Evolutionary conservation across 2,888 invertebrate species (phyloP), one percentile per base, ranked within the genome.

Genomic region (Drosophila mimica): DNA sequence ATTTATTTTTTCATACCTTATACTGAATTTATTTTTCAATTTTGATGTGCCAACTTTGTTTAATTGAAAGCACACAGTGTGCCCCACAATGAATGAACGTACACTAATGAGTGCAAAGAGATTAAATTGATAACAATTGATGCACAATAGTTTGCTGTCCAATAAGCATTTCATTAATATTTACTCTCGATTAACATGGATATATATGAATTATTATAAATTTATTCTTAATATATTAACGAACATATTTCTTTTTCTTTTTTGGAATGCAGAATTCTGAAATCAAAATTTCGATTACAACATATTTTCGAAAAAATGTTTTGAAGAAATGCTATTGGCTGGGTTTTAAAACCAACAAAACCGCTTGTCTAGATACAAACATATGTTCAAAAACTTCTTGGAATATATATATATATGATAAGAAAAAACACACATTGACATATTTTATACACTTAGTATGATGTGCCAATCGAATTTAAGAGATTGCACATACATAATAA

Each of bases 401-500:
- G n/a, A n/a, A 11, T 49, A 11, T 9, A 30, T 20, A 52, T 31
- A 17, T n/a, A 51, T n/a, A 3, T 17, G 5, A 28, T 28, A 11
- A 30, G 17, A 51, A 51, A 51, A 57, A 30, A 20, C 40, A 38
- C 8, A 15, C 0, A 5, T 28, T 49, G 25, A 20, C 34, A 33
- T 34, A 46, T 72, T 53, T 52, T 31, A 20, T 31, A n/a, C 17
- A 17, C 6, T 36, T 38, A 28, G 20, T 36, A 43, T 59, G 33
- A 25, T 64, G 48, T 11, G 38, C 30, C 36, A 61, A 70, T 52
- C 36, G 9, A 56, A 71, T 53, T 52, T 7, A 17, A 7, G 9
- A 25, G 13, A 30, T 40, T 43, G 8, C 8, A 40, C 33, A 64
- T 43, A 36, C 34, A 25, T 17, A 28, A 46, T 56, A 46, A 30